Conservation (phyloP, 2,888 invertebrate species). For the Agrenia bidenticulata region DNA sequence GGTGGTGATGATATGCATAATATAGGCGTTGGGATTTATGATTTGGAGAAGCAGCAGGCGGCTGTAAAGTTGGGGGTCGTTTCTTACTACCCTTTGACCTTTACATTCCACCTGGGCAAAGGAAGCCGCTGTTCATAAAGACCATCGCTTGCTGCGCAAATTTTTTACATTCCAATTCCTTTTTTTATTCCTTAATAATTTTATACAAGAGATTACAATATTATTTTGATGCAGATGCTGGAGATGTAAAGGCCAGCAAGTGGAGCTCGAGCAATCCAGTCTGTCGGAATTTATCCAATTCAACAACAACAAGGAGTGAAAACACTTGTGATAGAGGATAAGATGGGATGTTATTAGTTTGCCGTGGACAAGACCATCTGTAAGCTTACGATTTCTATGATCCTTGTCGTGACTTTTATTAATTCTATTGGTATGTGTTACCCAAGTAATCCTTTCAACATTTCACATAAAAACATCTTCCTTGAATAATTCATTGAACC, state of each 20-base stretch:
- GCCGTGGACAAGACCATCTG: slow-evolving; percentile 16
- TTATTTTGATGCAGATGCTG: too few relatives aligned
- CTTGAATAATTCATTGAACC: slow-evolving; percentile 33
- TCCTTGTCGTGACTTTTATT: slow-evolving; percentile 50
- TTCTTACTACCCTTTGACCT: slow-evolving; percentile 46
- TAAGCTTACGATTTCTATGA: slow-evolving; percentile 30
- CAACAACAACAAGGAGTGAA: neutral
- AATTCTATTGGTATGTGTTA: slow-evolving; percentile 46
- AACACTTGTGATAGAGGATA: neutral
- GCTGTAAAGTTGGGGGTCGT: slow-evolving; percentile 49
- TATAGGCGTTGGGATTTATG: slow-evolving; percentile 51
- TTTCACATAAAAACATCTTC: slow-evolving; percentile 38
- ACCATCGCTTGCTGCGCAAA: slow-evolving; percentile 49
- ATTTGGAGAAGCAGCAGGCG: slow-evolving; percentile 48
- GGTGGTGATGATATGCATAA: slow-evolving; percentile 52
- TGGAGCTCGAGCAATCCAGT: neutral
- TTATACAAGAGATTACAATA: slow-evolving; percentile 4
- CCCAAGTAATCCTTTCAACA: slow-evolving; percentile 44
- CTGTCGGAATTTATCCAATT: slow-evolving; percentile 14
- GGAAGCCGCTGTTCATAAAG: slow-evolving; percentile 45
- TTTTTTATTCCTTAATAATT: slow-evolving; percentile 13
- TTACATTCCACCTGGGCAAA: slow-evolving; percentile 48
- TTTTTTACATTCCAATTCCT: slow-evolving; percentile 48
- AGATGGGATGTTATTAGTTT: slow-evolving; percentile 9
- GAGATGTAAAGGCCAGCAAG: too few relatives aligned